phyloP scores from a whole-genome alignment of 2,888 invertebrate genomes.

The Clunio marinus region DNA sequence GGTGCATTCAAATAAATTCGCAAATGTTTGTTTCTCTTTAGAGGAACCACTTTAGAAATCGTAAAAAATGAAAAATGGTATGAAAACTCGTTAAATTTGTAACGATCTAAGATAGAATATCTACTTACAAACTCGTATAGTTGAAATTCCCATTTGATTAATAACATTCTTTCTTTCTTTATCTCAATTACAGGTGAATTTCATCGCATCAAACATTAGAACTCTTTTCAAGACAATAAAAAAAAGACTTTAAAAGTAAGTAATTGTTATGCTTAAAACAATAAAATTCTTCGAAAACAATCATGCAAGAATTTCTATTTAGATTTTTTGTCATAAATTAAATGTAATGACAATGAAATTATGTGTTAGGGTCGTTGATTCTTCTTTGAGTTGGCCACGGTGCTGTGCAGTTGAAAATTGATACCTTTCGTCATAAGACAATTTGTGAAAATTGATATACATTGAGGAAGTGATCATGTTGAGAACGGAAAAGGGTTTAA shows the following conservation, averaged over 20 bases:
- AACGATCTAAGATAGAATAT: background rate
- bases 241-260: slow-evolving; percentile 21
- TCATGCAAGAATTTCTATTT: background rate
- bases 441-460: slow-evolving; percentile 3
- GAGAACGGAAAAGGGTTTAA: slow-evolving; percentile 22
- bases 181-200: slow-evolving; percentile 22
- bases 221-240: background rate
- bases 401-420: slow-evolving; percentile 10
- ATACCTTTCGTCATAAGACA: background rate
- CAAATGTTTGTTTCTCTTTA: background rate
- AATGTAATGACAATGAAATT: slow-evolving; percentile 2
- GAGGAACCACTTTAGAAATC: no score
- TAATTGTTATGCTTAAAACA: slow-evolving; percentile 8
- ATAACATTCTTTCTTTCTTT: background rate
- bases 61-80: no score
- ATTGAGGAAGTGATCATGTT: slow-evolving; percentile 11
- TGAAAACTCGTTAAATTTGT: no score
- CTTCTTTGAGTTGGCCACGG: background rate
- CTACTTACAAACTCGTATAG: background rate
- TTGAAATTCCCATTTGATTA: background rate
- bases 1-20: slow-evolving; percentile 2
- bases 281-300: background rate
- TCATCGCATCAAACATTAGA: background rate
- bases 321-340: background rate
- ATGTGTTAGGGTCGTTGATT: background rate